A percentile compares a stretch with the other conserved stretches of the same genome.
These are phyloP conservation scores for Drosophila kepulauana DNA, from an alignment of 1,140 invertebrate genomes.

Conservation along the genomic window DNA sequence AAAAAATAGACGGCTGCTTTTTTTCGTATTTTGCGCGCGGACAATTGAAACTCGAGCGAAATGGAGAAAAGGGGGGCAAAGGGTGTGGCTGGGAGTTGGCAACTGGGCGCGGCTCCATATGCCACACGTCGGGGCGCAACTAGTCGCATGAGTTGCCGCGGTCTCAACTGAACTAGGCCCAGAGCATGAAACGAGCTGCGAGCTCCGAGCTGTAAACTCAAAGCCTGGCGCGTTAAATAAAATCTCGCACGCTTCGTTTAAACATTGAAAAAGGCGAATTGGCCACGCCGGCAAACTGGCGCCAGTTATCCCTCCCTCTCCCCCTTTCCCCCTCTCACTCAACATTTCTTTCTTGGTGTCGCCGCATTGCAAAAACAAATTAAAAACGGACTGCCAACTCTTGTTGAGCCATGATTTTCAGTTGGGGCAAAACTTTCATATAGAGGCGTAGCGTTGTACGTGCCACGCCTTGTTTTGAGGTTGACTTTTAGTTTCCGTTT, in stretches of 20 bases:
- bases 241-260: slow-evolving; percentile 77
- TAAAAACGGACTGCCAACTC: slow-evolving; percentile 73
- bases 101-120: slow-evolving; percentile 35
- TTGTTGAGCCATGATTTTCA: slow-evolving; percentile 18
- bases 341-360: neutral
- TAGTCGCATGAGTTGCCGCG: slow-evolving; percentile 15
- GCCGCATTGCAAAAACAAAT: slow-evolving; percentile 37
- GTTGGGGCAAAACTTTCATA: slow-evolving; percentile 52
- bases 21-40: slow-evolving; percentile 4
- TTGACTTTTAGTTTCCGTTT: slow-evolving; percentile 52
- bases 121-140: slow-evolving; percentile 17
- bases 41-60: slow-evolving; percentile 38
- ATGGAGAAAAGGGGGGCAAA: neutral
- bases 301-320: slow-evolving; percentile 16
- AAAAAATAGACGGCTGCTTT: slow-evolving; percentile 24
- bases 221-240: slow-evolving; percentile 67
- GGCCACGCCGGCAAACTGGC: slow-evolving; percentile 24
- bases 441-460: slow-evolving; percentile 45
- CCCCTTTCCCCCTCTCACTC: neutral
- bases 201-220: neutral
- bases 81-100: neutral
- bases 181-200: slow-evolving; percentile 13
- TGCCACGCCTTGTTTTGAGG: slow-evolving; percentile 54
- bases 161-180: slow-evolving; percentile 22
- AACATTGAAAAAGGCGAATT: slow-evolving; percentile 34